Evolutionary conservation across 2,797 vertebrate genomes (phyloP), one percentile per base, ranked within the genome.

Genomic region (Cephalopachus bancanus): DNA sequence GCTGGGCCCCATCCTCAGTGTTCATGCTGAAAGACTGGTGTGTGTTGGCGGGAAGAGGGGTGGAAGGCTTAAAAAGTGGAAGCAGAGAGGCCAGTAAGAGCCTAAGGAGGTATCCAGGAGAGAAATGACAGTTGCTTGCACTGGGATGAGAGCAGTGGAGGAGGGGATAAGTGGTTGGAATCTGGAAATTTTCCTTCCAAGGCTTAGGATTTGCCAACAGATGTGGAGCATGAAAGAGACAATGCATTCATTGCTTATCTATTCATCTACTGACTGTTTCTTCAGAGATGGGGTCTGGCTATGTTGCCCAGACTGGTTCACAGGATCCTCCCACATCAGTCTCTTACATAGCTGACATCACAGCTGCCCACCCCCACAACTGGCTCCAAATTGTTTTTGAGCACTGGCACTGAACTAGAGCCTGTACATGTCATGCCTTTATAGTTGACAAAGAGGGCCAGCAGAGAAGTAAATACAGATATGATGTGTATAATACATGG

Each of bases 201-300:
- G 94, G 62, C 53, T 75, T 37, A 51, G n/a, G 17, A n/a, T 91
- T 92, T 92, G 37, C 65, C 91, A 88, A 28, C 72, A 80, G 51
- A 26, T 26, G 28, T 74, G 37, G n/a, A 19, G 1, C 30, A 10
- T 22, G 57, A 78, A 57, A 75, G 22, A 84, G 57, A 44, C 17
- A 51, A 83, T 30, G 16, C 4, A 5, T 64, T 22, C 5, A 8
- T 53, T 67, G 24, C 1, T 37, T n/a, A 49, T 53, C 59, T 93
- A 9, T 83, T 60, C 59, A 53, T 65, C 71, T 14, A 44, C 2
- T 33, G 51, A 24, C 69, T 72, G 51, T 57, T 79, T 79, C 33
- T 22, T 14, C 22, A 79, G 76, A 79, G 76, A 79, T 11, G 53
- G 11, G 30, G 30, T 79, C 76, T 57, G 11, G 19, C 55, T 79